Evolutionary conservation across 2,797 vertebrate genomes (phyloP), one percentile per base, ranked within the genome.

Genomic region (Kryptolebias ocellatus): DNA sequence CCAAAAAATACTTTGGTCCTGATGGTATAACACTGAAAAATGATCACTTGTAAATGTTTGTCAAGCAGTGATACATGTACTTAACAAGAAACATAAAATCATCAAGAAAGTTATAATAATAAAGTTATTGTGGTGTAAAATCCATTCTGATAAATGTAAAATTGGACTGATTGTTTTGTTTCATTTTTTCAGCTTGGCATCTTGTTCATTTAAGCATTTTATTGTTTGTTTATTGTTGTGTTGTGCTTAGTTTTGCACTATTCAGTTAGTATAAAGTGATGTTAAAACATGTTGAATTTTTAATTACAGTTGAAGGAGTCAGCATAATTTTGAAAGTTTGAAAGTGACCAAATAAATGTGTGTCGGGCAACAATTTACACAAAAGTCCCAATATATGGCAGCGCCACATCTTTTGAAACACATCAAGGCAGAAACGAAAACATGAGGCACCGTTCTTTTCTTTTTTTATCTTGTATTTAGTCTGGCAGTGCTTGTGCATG

Each of bases 381-480:
- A 57, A 34, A 18, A 9, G 5, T 37, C 10, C 50, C 60, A 34
- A 60, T 14, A 42, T 17, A 37, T 29, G 24, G 16, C 45, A 15
- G n/a, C 46, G 44, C 4, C 16, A 20, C 20, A 44, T 8, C 24
- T 46, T 47, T 60, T 15, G 50, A 56, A 14, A 44, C 17, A 63
- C 37, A 60, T 27, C 1, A 29, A 76, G 53, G 68, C 61, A 60
- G 28, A 72, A 9, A 8, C 60, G 61, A 42, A 72, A 18, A 79
- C 70, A 66, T 9, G 4, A 24, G 31, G 34, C 65, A 52, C 57
- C 28, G 42, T 29, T 67, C 28, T 67, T 46, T 29, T 67, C 20
- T 67, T 10, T n/a, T 31, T 47, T 47, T 47, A n/a, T 60, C 49
- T 20, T 24, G 10, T 84, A 77, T 85, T 83, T 86, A 74, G 67